Percentiles rank a stretch among this genome's conserved stretches.
These are phyloP conservation scores for Lacanobia wlatinum DNA, from an alignment of 2,888 invertebrate species.

Conservation along the genomic window DNA sequence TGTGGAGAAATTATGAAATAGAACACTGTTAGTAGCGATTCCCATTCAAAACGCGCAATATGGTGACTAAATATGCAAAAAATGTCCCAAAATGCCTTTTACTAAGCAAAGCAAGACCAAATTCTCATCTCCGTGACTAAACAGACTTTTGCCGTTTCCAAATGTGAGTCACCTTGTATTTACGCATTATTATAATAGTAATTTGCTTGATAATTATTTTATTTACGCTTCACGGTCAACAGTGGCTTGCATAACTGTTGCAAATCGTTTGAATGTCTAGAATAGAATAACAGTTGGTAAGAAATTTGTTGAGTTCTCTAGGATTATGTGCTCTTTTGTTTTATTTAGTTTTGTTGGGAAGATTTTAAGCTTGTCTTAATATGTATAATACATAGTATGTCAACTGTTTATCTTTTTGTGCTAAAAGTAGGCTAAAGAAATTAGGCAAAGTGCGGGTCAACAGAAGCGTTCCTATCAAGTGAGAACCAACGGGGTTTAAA, in stretches of 20 bases:
- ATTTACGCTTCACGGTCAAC: constrained; percentile 56
- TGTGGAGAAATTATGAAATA: constrained; percentile 19
- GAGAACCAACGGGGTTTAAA: neutral
- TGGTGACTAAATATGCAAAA: constrained; percentile 22
- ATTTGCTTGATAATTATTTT: constrained; percentile 56
- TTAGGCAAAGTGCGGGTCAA: neutral
- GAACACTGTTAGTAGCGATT: constrained; percentile 12
- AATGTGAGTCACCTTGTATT: constrained; percentile 43
- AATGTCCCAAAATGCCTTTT: constrained; percentile 2
- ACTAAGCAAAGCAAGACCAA: constrained; percentile 22
- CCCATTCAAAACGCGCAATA: constrained; percentile 2
- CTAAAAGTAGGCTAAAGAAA: neutral
- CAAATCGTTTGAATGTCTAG: constrained; percentile 45
- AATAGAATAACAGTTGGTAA: constrained; percentile 15
- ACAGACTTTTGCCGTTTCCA: constrained; percentile 7
- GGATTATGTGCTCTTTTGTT: constrained; percentile 25
- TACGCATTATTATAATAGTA: constrained; percentile 44
- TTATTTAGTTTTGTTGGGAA: constrained; percentile 11
- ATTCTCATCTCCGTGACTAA: constrained; percentile 41
- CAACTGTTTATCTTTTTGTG: neutral
- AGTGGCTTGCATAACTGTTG: constrained; percentile 35
- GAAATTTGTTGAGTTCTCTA: constrained; percentile 3
- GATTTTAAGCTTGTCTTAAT: neutral
- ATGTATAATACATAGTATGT: neutral
- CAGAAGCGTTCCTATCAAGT: neutral